These are phyloP conservation scores for Lutraria lutraria DNA, from an alignment of 2,888 invertebrate genomes.

Conservation along the genomic window DNA sequence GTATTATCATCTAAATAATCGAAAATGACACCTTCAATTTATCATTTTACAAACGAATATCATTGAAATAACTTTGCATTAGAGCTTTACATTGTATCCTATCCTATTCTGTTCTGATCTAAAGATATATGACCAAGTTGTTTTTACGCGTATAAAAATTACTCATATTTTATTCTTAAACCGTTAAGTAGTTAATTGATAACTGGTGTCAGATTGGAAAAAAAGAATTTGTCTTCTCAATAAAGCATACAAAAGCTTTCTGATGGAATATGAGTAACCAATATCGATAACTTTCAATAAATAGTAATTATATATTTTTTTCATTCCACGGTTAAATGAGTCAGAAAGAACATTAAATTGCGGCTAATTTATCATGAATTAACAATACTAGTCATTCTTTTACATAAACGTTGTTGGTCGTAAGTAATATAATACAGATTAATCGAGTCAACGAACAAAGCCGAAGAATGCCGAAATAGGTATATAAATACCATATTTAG, in stretches of 20 bases:
- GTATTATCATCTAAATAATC: too few species aligned
- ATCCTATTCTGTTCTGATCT: too few species aligned
- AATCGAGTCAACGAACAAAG: neutral
- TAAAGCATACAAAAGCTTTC: neutral
- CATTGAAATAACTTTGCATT: too few species aligned
- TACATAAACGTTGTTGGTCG: neutral
- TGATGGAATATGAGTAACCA: neutral
- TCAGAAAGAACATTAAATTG: neutral
- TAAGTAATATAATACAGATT: neutral
- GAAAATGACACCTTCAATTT: too few species aligned
- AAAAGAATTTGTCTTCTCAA: neutral
- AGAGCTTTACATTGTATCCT: too few species aligned
- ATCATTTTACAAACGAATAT: too few species aligned
- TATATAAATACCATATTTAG: neutral
- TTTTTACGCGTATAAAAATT: too few species aligned
- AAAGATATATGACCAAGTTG: too few species aligned
- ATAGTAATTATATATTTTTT: neutral
- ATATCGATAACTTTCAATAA: neutral
- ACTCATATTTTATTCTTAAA: too few species aligned
- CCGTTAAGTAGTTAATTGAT: too few species aligned
- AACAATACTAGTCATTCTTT: neutral
- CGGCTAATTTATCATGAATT: neutral
- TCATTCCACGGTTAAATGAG: neutral
- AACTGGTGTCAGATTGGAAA: too few species aligned
- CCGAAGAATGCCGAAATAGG: neutral